Conservation (phyloP, 2,113 vertebrate genomes). For the Theristicus caerulescens region DNA sequence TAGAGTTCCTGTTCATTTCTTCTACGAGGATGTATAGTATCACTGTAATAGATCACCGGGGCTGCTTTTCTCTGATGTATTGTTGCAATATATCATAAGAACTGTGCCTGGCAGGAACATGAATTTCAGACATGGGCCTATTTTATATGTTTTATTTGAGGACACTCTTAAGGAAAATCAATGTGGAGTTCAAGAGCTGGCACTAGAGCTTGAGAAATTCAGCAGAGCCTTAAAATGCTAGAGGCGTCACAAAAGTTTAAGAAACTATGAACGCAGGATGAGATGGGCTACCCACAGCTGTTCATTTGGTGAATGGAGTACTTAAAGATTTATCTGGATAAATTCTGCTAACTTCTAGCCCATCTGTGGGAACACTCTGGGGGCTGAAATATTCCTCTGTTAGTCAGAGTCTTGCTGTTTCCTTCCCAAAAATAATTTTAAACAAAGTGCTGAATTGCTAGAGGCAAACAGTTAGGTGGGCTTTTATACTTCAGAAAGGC, state of each 20-base stretch:
- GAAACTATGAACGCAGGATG: neutral
- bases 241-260: neutral
- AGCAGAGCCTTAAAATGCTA: conserved; percentile 1
- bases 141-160: conserved; percentile 66
- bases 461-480: neutral
- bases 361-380: neutral
- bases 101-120: conserved; percentile 46
- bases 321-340: neutral
- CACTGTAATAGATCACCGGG: conserved; percentile 32
- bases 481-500: neutral
- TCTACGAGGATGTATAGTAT: neutral
- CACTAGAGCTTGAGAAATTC: conserved; percentile 13
- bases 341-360: neutral
- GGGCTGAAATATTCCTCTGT: neutral
- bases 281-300: neutral
- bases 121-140: conserved; percentile 47
- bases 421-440: neutral
- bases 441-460: neutral
- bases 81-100: conserved; percentile 66
- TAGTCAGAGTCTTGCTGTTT: neutral
- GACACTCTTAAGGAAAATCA: conserved; percentile 58
- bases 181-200: conserved; percentile 39
- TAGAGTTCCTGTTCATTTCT: conserved; percentile 28
- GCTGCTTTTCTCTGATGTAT: conserved; percentile 60
- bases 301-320: neutral